Conservation (phyloP, 1,140 invertebrate species). For the Manduca sexta region DNA sequence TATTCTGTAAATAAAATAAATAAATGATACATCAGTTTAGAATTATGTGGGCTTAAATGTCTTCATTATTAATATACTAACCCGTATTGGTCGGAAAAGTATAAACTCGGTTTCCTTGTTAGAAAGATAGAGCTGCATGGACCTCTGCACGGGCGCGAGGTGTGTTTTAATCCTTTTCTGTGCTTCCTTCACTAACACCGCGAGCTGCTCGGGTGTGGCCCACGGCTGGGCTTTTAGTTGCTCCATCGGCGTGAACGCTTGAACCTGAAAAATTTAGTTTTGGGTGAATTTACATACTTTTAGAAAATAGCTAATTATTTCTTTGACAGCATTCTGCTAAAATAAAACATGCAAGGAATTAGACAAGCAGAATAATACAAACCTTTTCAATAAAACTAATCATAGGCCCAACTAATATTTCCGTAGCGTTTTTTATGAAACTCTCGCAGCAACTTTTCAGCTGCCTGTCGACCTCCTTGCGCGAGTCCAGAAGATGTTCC, state of each 20-base stretch:
- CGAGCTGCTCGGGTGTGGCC: slow-evolving; percentile 73
- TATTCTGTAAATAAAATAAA: slow-evolving; percentile 78
- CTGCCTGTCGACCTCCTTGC: slow-evolving; percentile 94
- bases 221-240: slow-evolving; percentile 61
- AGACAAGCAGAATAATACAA: slow-evolving; percentile 10
- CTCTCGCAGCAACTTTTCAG: slow-evolving; percentile 93
- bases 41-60: too few species aligned
- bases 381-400: slow-evolving; percentile 84
- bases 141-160: slow-evolving; percentile 85
- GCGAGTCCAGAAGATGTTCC: slow-evolving; percentile 93
- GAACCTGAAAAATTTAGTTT: slow-evolving; percentile 28
- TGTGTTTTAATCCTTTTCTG: slow-evolving; percentile 85
- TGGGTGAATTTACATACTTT: too few species aligned
- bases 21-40: not conserved
- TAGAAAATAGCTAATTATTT: too few species aligned
- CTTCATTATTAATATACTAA: too few species aligned
- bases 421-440: slow-evolving; percentile 89
- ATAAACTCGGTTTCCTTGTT: slow-evolving; percentile 98
- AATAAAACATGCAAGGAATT: too few species aligned
- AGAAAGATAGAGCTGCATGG: slow-evolving; percentile 96
- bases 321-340: too few species aligned
- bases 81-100: slow-evolving; percentile 92
- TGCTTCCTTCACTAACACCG: slow-evolving; percentile 76
- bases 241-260: slow-evolving; percentile 37
- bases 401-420: slow-evolving; percentile 83